Percentiles rank a stretch among this genome's conserved stretches.
phyloP scores from a whole-genome alignment of 2,888 invertebrate species.

The Lagria hirta region DNA sequence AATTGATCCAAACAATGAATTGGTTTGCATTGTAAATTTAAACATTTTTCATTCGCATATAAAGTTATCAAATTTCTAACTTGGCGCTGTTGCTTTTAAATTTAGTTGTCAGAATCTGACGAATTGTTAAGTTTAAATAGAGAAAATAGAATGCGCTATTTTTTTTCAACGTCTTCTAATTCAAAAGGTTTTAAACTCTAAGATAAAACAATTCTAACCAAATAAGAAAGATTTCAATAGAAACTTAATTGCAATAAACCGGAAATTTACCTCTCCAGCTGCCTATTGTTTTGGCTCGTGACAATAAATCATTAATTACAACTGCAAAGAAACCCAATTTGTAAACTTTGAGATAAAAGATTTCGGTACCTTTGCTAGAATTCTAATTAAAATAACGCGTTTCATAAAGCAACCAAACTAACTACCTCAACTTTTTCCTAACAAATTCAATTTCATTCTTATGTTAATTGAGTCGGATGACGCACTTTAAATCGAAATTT shows the following conservation, averaged over 20 bases:
- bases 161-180: too few species aligned
- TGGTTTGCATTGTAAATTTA: too few species aligned
- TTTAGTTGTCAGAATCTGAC: too few species aligned
- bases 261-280: constrained; percentile 8
- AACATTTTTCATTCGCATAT: too few species aligned
- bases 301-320: constrained; percentile 28
- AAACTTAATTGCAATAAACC: constrained; percentile 16
- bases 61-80: too few species aligned
- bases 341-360: constrained; percentile 22
- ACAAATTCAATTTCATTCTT: constrained; percentile 19
- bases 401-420: constrained; percentile 12
- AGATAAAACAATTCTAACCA: too few species aligned
- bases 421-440: constrained; percentile 15
- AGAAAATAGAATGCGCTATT: too few species aligned
- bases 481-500: constrained; percentile 11
- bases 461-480: constrained; percentile 17
- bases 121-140: too few species aligned
- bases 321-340: constrained; percentile 24
- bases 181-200: too few species aligned
- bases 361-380: constrained; percentile 21
- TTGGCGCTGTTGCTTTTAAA: too few species aligned
- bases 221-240: constrained; percentile 17
- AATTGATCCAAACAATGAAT: too few species aligned
- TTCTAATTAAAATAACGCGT: constrained; percentile 23
- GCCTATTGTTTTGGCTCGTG: constrained; percentile 21